Evolutionary conservation across 2,888 invertebrate species (phyloP), one percentile per base, ranked within the genome.

Genomic region (Zele albiditarsus): DNA sequence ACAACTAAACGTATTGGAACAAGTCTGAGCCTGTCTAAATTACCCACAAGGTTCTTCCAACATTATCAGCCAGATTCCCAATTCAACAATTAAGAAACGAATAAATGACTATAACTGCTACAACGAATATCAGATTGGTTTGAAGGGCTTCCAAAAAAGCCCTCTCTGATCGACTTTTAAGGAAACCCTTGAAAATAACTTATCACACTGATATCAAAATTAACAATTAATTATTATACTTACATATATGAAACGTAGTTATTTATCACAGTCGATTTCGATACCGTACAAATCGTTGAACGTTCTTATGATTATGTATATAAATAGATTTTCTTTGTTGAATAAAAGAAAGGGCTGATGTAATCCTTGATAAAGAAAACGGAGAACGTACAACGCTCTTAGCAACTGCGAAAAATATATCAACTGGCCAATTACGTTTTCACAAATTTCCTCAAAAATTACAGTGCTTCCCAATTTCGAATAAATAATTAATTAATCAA

Each of bases 1-100:
- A 53, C 16, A 27, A 20, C 42, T 68, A 71, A 75, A 71, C 79
- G 46, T 68, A 71, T 67, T 73, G 16, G 66, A 79, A 76, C 79
- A 75, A 27, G 77, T 69, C 58, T 46, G 46, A 49, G 62, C 75
- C 38, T 57, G 74, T 71, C 71, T 67, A 62, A 63, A 62, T 20
- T 38, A 28, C 62, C 42, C 33, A 23, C 63, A 33, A 62, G 33
- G 60, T 62, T 66, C 28, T 28, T 38, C 20, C 14, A 27, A 27
- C 23, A 38, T 38, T 49, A 20, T 23, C 66, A 42, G 3, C 16
- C 33, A 58, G 42, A 67, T 27, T 27, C n/a, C 33, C 46, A n/a
- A 38, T 23, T 12, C 20, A 20, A 16, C 12, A 58, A n/a, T 12
- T 8, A 60, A 10, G 0, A 38, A 38, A 5, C 31, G 38, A 38